These are phyloP conservation scores for Drosophila greeni DNA, from an alignment of 2,888 invertebrate species.

Conservation along the genomic window DNA sequence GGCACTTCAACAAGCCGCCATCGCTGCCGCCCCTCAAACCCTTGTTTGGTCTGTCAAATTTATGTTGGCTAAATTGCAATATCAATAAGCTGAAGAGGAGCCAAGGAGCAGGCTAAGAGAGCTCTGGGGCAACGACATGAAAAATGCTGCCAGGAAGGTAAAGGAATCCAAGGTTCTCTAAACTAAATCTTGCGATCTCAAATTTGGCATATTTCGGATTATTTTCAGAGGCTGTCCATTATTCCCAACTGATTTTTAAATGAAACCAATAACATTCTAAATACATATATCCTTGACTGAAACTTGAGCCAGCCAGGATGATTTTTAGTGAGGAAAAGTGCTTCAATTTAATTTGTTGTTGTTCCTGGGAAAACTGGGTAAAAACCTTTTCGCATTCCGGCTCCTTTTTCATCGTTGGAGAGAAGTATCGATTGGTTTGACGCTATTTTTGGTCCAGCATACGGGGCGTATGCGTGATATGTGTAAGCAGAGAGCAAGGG, in stretches of 20 bases:
- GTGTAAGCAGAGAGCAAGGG: background rate
- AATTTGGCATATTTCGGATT: background rate
- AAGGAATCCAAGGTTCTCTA: background rate
- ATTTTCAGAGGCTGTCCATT: background rate
- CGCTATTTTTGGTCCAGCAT: conserved; percentile 29
- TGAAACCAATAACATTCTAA: background rate
- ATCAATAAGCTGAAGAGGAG: conserved; percentile 54
- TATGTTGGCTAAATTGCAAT: conserved; percentile 61
- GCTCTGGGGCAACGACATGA: conserved; percentile 10
- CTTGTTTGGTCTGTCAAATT: conserved; percentile 47
- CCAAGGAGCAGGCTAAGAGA: background rate
- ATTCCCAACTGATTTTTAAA: background rate
- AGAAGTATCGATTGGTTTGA: conserved; percentile 26
- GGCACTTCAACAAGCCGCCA: conserved; percentile 23
- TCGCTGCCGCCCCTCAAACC: conserved; percentile 4
- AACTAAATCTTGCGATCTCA: background rate
- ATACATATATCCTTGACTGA: background rate
- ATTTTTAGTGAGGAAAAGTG: background rate
- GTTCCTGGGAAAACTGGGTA: background rate
- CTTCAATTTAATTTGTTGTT: background rate
- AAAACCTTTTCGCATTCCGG: background rate
- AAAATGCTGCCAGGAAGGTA: conserved; percentile 10
- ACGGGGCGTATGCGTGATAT: conserved; percentile 20
- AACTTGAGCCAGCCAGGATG: too few species aligned
- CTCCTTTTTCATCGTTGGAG: background rate